Percentiles rank a stretch among this genome's conserved stretches.
Evolutionary conservation across 2,888 invertebrate genomes (phyloP).

Genomic region (Mimas tiliae): DNA sequence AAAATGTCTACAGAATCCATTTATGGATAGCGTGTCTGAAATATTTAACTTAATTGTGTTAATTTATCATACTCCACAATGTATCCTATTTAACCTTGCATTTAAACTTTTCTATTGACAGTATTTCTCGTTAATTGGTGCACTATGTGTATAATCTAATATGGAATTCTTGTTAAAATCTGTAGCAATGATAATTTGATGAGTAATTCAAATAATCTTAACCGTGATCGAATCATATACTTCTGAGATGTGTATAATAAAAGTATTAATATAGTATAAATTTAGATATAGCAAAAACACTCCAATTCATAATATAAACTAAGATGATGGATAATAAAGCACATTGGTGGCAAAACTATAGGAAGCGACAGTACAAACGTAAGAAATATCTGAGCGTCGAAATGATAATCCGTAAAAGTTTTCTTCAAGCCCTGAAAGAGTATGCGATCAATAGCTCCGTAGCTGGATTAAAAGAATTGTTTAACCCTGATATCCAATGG

Average conservation of each 20-base stretch:
- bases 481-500: slow-evolving; percentile 37
- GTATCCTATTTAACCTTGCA: neutral
- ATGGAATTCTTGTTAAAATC: no score
- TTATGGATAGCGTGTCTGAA: neutral
- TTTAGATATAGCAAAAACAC: neutral
- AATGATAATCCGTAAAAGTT: slow-evolving; percentile 62
- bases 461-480: slow-evolving; percentile 54
- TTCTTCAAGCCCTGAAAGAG: slow-evolving; percentile 58
- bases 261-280: no score
- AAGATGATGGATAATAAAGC: neutral
- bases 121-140: neutral
- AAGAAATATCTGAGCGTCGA: slow-evolving; percentile 36
- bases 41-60: neutral
- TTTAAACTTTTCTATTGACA: neutral
- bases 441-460: slow-evolving; percentile 56
- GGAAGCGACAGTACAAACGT: neutral
- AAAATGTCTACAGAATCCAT: neutral
- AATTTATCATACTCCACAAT: slow-evolving; percentile 1
- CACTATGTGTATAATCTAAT: neutral
- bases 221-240: neutral
- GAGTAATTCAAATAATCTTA: neutral
- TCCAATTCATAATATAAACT: neutral
- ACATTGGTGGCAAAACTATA: slow-evolving; percentile 6
- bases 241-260: no score
- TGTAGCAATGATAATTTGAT: neutral